phyloP scores from a whole-genome alignment of 1,140 invertebrate genomes.

The Temnothorax longispinosus region DNA sequence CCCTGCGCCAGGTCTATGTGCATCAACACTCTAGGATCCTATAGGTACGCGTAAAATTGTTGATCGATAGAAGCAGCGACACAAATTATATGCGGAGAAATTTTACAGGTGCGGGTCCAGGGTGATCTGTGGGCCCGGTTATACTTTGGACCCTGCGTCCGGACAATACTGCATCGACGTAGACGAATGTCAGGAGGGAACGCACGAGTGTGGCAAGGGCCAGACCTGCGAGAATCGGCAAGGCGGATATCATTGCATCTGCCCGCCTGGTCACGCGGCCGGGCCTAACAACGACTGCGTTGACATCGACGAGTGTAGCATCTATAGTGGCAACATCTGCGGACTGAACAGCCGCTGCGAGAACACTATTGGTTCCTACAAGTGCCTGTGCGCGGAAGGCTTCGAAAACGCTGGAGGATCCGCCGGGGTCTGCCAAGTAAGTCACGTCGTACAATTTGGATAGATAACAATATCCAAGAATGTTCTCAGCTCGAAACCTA shows the following conservation, averaged over 20 bases:
- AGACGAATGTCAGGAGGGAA: constrained; percentile 90
- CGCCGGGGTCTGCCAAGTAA: constrained; percentile 84
- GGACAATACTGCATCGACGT: constrained; percentile 87
- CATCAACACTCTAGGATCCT: constrained; percentile 87
- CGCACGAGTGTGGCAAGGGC: constrained; percentile 89
- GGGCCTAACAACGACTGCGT: constrained; percentile 83
- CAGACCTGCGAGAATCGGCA: constrained; percentile 91
- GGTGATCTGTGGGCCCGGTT: constrained; percentile 91
- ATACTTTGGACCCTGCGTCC: constrained; percentile 85
- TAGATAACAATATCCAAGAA: neutral
- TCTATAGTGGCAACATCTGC: constrained; percentile 80
- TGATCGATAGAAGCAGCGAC: neutral
- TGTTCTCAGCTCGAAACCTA: neutral
- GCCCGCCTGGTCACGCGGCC: constrained; percentile 86
- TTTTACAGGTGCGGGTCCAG: constrained; percentile 86
- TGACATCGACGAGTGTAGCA: constrained; percentile 89
- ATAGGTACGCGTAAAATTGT: constrained; percentile 65
- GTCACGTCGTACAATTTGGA: neutral
- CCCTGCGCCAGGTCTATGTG: constrained; percentile 80
- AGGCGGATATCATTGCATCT: constrained; percentile 92
- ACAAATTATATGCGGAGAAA: neutral
- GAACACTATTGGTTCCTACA: constrained; percentile 88
- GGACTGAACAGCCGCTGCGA: constrained; percentile 84
- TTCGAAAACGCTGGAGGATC: constrained; percentile 88
- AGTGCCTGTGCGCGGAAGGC: constrained; percentile 88